These are phyloP conservation scores for Tapera naevia DNA, from an alignment of 2,797 vertebrate genomes.

Conservation along the genomic window DNA sequence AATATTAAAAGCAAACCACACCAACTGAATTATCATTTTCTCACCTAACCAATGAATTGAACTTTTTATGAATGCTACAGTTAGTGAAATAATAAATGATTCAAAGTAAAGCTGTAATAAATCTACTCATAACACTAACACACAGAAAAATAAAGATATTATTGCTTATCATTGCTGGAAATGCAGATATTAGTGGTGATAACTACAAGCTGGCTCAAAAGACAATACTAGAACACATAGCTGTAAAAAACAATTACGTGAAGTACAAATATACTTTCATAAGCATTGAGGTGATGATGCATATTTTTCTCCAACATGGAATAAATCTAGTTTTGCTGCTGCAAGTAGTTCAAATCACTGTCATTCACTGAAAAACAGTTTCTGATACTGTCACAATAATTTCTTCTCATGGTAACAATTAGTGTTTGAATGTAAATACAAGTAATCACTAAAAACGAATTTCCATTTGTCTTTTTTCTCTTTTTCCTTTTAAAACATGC, in stretches of 20 bases:
- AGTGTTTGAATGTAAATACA: neutral
- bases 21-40: neutral
- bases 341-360: neutral
- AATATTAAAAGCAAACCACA: neutral
- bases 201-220: neutral
- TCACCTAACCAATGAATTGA: neutral
- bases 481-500: neutral
- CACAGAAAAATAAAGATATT: neutral
- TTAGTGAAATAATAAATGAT: neutral
- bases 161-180: neutral
- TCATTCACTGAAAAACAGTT: neutral
- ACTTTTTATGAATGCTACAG: neutral
- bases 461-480: neutral
- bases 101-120: neutral
- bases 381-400: neutral
- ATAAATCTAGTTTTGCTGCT: neutral
- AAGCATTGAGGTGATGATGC: neutral
- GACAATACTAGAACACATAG: neutral
- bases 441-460: neutral
- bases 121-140: neutral
- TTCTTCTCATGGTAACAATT: neutral
- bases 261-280: neutral
- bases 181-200: neutral
- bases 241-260: neutral
- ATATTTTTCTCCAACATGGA: neutral